Percentiles rank a stretch among this genome's conserved stretches.
phyloP scores from a whole-genome alignment of 1,140 invertebrate genomes.

The Tyrophagus putrescentiae region DNA sequence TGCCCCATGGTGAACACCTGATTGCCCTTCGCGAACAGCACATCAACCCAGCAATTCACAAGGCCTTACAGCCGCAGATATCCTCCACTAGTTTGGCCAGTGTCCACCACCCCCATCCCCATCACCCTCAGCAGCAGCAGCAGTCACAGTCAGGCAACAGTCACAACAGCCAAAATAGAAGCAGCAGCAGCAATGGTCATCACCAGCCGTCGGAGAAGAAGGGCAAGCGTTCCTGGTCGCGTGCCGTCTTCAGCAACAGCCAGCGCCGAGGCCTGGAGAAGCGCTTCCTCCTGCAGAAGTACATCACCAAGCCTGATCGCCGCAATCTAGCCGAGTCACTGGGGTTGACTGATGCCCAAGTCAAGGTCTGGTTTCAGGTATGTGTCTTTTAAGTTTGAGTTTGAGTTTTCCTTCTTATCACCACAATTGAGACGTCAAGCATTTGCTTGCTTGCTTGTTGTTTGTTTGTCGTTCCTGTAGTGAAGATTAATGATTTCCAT shows the following conservation, averaged over 20 bases:
- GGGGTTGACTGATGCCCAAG: constrained; percentile 69
- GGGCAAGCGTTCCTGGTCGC: constrained; percentile 72
- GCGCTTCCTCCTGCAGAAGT: constrained; percentile 83
- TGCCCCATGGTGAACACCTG: too few relatives aligned
- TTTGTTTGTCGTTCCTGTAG: too few relatives aligned
- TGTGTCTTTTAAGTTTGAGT: neutral
- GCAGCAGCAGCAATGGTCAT: neutral
- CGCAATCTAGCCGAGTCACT: constrained; percentile 84
- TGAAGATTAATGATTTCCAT: too few relatives aligned
- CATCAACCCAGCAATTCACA: too few relatives aligned
- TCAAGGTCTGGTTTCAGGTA: constrained; percentile 30
- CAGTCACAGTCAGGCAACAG: too few relatives aligned
- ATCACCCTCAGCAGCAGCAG: too few relatives aligned
- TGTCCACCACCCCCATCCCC: too few relatives aligned
- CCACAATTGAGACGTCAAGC: neutral
- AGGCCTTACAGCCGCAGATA: too few relatives aligned
- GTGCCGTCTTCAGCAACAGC: constrained; percentile 74
- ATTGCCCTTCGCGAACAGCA: too few relatives aligned
- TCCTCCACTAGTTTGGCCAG: too few relatives aligned
- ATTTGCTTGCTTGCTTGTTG: neutral
- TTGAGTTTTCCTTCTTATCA: neutral
- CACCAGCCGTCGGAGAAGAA: constrained; percentile 36
- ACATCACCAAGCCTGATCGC: constrained; percentile 89
- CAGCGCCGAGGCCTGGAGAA: constrained; percentile 84
- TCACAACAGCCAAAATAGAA: too few relatives aligned